phyloP scores from a whole-genome alignment of 2,888 invertebrate species.

The Pecten maximus region DNA sequence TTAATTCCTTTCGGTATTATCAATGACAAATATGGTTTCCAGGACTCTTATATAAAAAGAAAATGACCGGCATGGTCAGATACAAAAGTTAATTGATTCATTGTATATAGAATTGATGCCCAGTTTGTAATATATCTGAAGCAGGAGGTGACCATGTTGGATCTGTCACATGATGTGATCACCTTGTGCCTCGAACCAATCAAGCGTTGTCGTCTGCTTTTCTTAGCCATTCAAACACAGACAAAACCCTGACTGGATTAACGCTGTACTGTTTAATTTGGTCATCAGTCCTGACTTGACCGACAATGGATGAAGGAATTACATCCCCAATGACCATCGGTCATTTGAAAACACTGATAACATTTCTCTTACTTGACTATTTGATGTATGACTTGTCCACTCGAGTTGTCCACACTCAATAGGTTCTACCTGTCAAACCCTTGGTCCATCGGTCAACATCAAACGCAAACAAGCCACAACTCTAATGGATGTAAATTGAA shows the following conservation, averaged over 20 bases:
- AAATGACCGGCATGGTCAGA: background rate
- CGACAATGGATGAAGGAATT: conserved; percentile 18
- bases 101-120: background rate
- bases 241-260: background rate
- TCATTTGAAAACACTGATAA: background rate
- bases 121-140: background rate
- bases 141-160: background rate
- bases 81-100: background rate
- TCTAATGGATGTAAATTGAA: conserved; percentile 23
- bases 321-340: background rate
- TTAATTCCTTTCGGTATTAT: background rate
- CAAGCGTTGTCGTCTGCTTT: background rate
- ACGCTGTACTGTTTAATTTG: background rate
- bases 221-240: background rate
- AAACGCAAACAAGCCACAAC: background rate
- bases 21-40: background rate
- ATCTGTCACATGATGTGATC: background rate
- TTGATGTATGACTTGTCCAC: conserved; percentile 30
- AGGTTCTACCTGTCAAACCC: background rate
- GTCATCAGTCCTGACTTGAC: conserved; percentile 14
- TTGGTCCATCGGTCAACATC: background rate
- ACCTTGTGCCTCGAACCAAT: background rate
- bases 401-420: background rate
- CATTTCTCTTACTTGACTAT: background rate
- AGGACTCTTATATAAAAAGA: background rate